Evolutionary conservation across 2,888 invertebrate species (phyloP), one percentile per base, ranked within the genome.

Genomic region (Troides helena): DNA sequence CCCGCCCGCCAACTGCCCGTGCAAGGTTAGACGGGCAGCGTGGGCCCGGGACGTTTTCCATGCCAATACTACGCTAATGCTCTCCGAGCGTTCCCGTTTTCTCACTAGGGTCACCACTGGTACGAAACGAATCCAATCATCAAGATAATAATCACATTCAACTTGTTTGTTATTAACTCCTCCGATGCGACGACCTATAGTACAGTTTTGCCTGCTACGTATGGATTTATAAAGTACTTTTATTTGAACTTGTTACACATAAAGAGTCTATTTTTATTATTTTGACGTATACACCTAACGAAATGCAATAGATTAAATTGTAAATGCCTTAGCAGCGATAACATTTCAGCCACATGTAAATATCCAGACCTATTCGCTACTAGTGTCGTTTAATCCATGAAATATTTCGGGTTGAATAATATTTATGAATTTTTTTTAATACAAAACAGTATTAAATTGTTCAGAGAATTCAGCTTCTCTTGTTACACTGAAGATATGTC

Each of bases 1-100:
- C 82, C 84, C 84, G 84, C 86, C 86, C 86, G 87, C 85, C 85
- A 87, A 82, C 88, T 85, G 86, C 84, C 85, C 86, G 81, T 80
- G 81, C 89, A 90, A 90, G 90, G 89, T 89, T 87, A 86, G 80
- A 65, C 73, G 75, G 77, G 74, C 77, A 78, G 85, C 86, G 89
- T 88, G 85, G 89, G 88, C 78, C 78, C 78, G 80, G 75, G 78
- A 77, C 79, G 77, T 78, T 76, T 77, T 78, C 78, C 78, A 80
- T 80, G 84, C 83, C 81, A 86, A 84, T 81, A 81, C 76, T 74
- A 78, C 77, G 74, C 74, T 65, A 60, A 71, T 71, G 64, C 58
- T 71, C 65, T 67, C 46, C 58, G 50, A 64, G 53, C 56, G 68
- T 53, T 70, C 65, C 56, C 70, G 50, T 53, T 70, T 43, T 12